These are phyloP conservation scores for Drosophila funebris DNA, from an alignment of 1,140 invertebrate genomes.

Conservation along the genomic window DNA sequence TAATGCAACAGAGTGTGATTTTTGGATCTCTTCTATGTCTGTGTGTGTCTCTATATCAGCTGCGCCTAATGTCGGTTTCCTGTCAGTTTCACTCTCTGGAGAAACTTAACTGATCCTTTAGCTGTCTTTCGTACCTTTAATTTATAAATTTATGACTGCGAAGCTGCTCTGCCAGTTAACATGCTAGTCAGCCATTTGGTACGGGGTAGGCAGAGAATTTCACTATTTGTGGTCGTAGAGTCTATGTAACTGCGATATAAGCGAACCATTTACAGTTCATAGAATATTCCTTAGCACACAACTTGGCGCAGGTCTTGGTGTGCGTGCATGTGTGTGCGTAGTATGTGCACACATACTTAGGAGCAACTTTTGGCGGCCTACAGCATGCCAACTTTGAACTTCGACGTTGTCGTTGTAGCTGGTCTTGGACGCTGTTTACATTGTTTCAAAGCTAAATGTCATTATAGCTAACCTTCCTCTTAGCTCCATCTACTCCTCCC, in stretches of 20 bases:
- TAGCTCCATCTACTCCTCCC: neutral
- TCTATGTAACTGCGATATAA: conserved; percentile 38
- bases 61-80: conserved; percentile 64
- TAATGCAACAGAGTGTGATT: neutral
- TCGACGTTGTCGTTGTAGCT: conserved; percentile 50
- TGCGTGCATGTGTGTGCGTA: neutral
- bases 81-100: conserved; percentile 56
- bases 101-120: conserved; percentile 37
- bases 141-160: conserved; percentile 72
- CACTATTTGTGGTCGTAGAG: conserved; percentile 68
- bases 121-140: conserved; percentile 31
- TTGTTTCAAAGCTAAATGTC: conserved; percentile 81
- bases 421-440: conserved; percentile 64
- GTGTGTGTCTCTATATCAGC: conserved; percentile 57
- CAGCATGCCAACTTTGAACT: conserved; percentile 73
- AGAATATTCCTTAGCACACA: conserved; percentile 73
- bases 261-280: conserved; percentile 61
- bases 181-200: conserved; percentile 31
- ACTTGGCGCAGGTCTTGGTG: conserved; percentile 26
- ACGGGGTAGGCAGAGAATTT: conserved; percentile 3
- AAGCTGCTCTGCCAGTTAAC: conserved; percentile 69
- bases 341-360: conserved; percentile 61
- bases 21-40: neutral
- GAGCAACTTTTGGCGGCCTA: conserved; percentile 71
- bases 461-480: conserved; percentile 58